Conservation (phyloP, 2,888 invertebrate genomes). For the Dusona sp. region DNA sequence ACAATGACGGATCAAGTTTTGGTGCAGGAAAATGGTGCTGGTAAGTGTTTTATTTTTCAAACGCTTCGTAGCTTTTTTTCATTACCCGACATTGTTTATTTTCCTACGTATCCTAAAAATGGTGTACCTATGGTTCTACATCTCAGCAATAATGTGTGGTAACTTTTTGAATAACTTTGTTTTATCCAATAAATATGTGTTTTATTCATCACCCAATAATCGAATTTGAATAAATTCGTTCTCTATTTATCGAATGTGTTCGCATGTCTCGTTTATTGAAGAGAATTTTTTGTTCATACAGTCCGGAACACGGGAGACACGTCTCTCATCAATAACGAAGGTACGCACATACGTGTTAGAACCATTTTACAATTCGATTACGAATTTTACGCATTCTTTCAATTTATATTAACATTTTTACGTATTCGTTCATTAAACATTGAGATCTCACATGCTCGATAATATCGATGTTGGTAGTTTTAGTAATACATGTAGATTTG, state of each 20-base stretch:
- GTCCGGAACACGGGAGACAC: conserved; percentile 86
- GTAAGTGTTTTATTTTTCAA: conserved; percentile 84
- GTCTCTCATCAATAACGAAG: conserved; percentile 87
- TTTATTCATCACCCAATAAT: not conserved
- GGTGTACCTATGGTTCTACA: not conserved
- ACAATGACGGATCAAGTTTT: conserved; percentile 94
- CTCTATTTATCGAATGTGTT: conserved; percentile 14
- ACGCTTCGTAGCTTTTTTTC: conserved; percentile 22
- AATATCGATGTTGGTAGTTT: conserved; percentile 6
- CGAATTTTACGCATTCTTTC: conserved; percentile 48
- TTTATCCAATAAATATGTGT: not conserved
- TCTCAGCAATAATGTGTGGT: conserved; percentile 7
- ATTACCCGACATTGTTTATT: conserved; percentile 50
- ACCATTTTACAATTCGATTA: conserved; percentile 52
- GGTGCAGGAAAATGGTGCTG: conserved; percentile 90
- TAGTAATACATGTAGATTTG: conserved; percentile 28
- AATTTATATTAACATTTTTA: not conserved
- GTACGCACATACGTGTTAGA: conserved; percentile 84
- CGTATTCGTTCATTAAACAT: conserved; percentile 10
- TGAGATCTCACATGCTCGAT: conserved; percentile 5
- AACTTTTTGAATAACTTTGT: conserved; percentile 6
- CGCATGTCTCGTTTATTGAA: conserved; percentile 65
- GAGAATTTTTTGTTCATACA: conserved; percentile 81
- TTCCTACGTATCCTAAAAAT: conserved; percentile 49
- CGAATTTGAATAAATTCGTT: conserved; percentile 9